Base-by-base conservation (phyloP, 2,888 invertebrate species). In the Brachyopa scutellaris region DNA sequence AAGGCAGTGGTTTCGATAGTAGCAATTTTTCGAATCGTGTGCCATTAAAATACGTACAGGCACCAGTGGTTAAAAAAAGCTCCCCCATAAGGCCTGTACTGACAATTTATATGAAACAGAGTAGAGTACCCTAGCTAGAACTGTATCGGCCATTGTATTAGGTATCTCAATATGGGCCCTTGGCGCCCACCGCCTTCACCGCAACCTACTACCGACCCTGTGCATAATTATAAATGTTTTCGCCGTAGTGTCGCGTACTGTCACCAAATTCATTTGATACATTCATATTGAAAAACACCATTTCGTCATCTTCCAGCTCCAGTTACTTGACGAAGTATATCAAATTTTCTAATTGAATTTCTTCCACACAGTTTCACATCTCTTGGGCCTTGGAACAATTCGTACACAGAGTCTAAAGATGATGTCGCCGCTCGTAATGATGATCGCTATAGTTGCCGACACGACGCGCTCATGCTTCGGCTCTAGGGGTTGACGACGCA, bases 311-410 rank as follows among this genome's bases (percentile, higher is more conserved):
- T 64, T 47, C n/a, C n/a, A n/a, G n/a, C n/a, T n/a, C n/a, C n/a
- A n/a, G n/a, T n/a, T n/a, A n/a, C n/a, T n/a, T 19, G 61, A 69
- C 67, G n/a, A 69, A 79, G 73, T 79, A n/a, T n/a, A 70, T 70
- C 69, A 80, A 74, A 80, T 80, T 74, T 74, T 59, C 80, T 80
- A 74, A 80, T 80, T 80, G 74, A 80, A 80, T 80, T 74, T 80
- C 79, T 73, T 73, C 61, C 40, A n/a, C n/a, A n/a, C n/a, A 79
- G 47, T 61, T 69, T 80, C 69, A 69, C 69, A 62, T 62, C 40
- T 40, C 7, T 29, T 59, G 67, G 62, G 26, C 64, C 62, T 64
- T 49, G 38, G 57, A 26, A 3, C 26, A 5, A 26, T 26, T 5
- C 4, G 6, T 26, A 26, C 26, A 26, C 26, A 26, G 4, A 47